phyloP scores from a whole-genome alignment of 1,140 invertebrate genomes.

The Drosophila baimaii region DNA sequence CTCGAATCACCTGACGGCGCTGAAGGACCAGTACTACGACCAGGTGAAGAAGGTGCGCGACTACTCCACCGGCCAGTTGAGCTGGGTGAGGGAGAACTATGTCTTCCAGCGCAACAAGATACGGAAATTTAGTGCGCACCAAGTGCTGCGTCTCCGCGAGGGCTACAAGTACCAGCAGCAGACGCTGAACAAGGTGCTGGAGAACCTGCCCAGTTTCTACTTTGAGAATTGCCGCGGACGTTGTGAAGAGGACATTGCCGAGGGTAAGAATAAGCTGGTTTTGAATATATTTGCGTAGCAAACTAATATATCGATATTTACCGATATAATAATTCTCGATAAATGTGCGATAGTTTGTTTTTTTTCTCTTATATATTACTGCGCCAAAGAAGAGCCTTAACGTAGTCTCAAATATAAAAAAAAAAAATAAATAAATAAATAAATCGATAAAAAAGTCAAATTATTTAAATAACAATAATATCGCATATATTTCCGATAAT shows the following conservation, averaged over 20 bases:
- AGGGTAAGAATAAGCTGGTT: constrained; percentile 72
- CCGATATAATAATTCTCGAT: too few relatives aligned
- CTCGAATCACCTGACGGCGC: constrained; percentile 91
- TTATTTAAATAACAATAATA: too few relatives aligned
- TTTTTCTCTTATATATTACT: too few relatives aligned
- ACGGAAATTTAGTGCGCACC: constrained; percentile 96
- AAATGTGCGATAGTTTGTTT: too few relatives aligned
- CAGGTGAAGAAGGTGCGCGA: constrained; percentile 94
- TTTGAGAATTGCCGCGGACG: constrained; percentile 96
- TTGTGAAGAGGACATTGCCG: constrained; percentile 88
- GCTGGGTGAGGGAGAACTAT: constrained; percentile 97
- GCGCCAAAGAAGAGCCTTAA: too few relatives aligned
- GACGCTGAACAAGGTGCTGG: constrained; percentile 96
- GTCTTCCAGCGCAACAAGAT: constrained; percentile 97
- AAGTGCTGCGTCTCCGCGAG: constrained; percentile 93
- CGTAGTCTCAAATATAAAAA: too few relatives aligned
- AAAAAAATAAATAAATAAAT: too few relatives aligned
- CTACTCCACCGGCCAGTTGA: constrained; percentile 94
- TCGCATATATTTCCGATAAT: too few relatives aligned
- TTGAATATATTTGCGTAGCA: too few relatives aligned
- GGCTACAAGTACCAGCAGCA: constrained; percentile 98
- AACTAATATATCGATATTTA: too few relatives aligned
- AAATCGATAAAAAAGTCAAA: too few relatives aligned
- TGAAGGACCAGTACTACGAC: constrained; percentile 96
- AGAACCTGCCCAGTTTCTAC: constrained; percentile 96